These are phyloP conservation scores for Cylindroiulus punctatus DNA, from an alignment of 2,888 invertebrate genomes.

Conservation along the genomic window DNA sequence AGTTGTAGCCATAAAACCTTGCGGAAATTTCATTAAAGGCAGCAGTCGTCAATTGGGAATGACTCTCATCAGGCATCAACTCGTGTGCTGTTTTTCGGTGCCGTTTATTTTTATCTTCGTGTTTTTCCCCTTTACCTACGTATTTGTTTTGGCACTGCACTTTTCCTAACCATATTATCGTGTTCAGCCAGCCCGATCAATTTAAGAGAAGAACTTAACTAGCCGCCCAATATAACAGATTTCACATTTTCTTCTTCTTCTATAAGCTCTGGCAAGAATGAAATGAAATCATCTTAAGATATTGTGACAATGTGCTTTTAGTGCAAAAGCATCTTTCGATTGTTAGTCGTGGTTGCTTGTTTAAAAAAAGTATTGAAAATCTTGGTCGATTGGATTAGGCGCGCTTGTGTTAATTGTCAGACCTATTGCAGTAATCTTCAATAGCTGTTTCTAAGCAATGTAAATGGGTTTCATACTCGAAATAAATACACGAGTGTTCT, in stretches of 20 bases:
- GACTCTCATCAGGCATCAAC: conserved; percentile 4
- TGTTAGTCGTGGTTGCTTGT: neutral
- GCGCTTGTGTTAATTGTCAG: neutral
- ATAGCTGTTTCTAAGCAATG: neutral
- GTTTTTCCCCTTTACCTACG: conserved; percentile 16
- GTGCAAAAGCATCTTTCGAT: neutral
- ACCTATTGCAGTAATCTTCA: neutral
- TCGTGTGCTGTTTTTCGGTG: neutral
- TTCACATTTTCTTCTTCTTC: neutral
- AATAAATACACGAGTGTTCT: neutral
- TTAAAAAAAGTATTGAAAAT: neutral
- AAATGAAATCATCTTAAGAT: neutral
- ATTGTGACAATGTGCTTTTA: neutral
- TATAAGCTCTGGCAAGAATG: neutral
- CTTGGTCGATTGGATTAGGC: neutral
- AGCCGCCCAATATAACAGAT: neutral
- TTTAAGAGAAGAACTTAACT: neutral
- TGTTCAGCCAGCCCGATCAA: neutral
- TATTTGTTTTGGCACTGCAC: conserved; percentile 8
- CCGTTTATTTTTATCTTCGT: neutral
- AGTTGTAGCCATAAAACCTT: conserved; percentile 18
- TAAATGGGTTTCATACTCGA: neutral
- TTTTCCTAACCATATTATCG: conserved; percentile 1
- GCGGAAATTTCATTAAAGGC: conserved; percentile 18
- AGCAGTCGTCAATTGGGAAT: conserved; percentile 18